Base-by-base conservation (phyloP, 92 coral and sea anemone species). In the Epizoanthus stellaris region DNA sequence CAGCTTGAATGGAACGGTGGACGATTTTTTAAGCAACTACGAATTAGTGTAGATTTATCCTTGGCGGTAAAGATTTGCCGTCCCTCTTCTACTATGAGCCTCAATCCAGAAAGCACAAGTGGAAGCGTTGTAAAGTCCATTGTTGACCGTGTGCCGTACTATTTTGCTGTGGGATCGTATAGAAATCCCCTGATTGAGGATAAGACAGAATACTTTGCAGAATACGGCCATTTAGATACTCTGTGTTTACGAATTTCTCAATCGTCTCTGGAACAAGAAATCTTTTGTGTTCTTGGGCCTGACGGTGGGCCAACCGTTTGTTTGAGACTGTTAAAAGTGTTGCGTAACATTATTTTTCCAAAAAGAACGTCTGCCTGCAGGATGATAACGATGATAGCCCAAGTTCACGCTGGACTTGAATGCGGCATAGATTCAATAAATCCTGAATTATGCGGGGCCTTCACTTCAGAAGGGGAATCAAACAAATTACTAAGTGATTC, bases 51-150 rank as follows among this genome's bases (percentile, higher is more conserved):
- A 0, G 88, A 85, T 76, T 85, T 85, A 68, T 12, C 84, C 4
- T 65, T 85, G 53, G 88, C 88, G 17, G 88, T 85, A 13, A 85
- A 77, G 43, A 84, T 65, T 13, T 66, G 70, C 0, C 42, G 72
- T 67, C 72, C 72, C 23, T 67, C 72, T 4, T 67, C 72, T 34
- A 67, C 72, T 11, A 13, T 67, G 72, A 25, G 40, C 9, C 72
- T 67, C 43, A 16, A 25, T 6, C 72, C 23, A 5, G 47, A 67
- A 12, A 9, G 14, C 10, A 12, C 56, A 34, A 67, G 17, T n/a
- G 40, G 40, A 3, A 1, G 14, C 23, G 43, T 23, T 34, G 17
- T 67, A 17, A 67, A 10, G 15, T 30, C 72, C 10, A 67, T 67
- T 67, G 72, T 30, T 30, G 43, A 67, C 6, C 72, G 72, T 13